These are phyloP conservation scores for Pangasianodon hypophthalmus DNA, from an alignment of 2,113 vertebrate species.

Conservation along the genomic window DNA sequence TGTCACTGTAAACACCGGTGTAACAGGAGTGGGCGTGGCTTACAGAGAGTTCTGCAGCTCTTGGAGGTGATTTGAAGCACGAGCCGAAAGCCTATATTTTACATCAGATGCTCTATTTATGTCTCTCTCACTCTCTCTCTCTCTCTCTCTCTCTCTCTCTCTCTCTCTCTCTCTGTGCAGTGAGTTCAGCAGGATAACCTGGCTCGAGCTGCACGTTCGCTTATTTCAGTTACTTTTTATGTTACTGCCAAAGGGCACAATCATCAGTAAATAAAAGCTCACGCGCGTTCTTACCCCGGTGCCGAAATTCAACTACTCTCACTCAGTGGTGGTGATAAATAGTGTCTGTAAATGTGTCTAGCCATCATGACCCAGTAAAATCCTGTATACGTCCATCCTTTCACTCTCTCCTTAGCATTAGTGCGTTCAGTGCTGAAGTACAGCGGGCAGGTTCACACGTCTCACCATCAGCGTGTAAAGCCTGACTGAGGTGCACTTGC, in stretches of 20 bases:
- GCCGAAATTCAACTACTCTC: too few relatives aligned
- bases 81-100: neutral
- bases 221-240: neutral
- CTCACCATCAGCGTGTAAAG: neutral
- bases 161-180: neutral
- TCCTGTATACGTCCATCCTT: neutral
- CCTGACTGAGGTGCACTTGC: too few relatives aligned
- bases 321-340: too few relatives aligned
- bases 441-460: too few relatives aligned
- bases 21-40: neutral
- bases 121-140: neutral
- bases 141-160: neutral
- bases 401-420: neutral
- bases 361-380: neutral
- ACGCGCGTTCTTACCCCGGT: neutral
- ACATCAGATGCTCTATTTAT: neutral
- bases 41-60: neutral
- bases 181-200: neutral
- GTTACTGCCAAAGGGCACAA: neutral
- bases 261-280: neutral
- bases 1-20: neutral
- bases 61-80: neutral
- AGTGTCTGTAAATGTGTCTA: neutral
- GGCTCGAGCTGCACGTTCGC: neutral
- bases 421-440: too few relatives aligned